phyloP scores from a whole-genome alignment of 2,797 vertebrate genomes.

The Falco naumanni region DNA sequence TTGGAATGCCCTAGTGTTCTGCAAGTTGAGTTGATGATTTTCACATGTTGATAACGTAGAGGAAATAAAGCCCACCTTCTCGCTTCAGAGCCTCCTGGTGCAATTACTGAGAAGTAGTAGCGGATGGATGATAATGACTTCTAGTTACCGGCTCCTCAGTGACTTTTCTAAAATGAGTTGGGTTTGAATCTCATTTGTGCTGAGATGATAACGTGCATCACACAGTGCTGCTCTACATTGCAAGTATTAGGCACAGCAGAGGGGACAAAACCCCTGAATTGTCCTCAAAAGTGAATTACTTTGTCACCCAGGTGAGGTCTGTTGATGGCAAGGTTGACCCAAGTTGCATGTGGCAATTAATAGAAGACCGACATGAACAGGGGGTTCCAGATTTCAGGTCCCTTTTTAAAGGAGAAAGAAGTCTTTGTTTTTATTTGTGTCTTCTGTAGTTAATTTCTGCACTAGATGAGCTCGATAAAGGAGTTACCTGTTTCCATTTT shows the following conservation, averaged over 20 bases:
- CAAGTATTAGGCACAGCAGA: not conserved
- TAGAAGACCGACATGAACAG: not conserved
- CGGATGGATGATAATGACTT: not conserved
- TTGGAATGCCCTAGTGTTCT: not conserved
- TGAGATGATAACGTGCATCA: accelerated
- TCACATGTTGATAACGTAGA: not conserved
- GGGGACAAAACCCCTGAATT: not conserved
- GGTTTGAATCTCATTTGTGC: not conserved
- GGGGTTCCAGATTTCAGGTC: not conserved
- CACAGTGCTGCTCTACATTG: not conserved
- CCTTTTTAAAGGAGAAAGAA: not conserved
- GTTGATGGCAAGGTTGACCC: not conserved
- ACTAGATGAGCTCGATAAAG: not conserved
- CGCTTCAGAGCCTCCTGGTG: not conserved
- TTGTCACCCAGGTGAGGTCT: not conserved
- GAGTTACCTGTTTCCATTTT: not conserved
- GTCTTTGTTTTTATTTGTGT: not conserved
- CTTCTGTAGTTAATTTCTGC: not conserved
- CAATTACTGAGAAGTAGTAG: not conserved
- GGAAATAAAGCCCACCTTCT: not conserved
- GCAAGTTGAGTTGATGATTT: not conserved
- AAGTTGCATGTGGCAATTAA: not conserved
- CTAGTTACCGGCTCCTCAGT: not conserved
- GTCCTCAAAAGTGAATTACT: not conserved
- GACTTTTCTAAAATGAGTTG: not conserved